Conservation (phyloP, 2,113 vertebrate species). For the Macquaria ambigua region DNA sequence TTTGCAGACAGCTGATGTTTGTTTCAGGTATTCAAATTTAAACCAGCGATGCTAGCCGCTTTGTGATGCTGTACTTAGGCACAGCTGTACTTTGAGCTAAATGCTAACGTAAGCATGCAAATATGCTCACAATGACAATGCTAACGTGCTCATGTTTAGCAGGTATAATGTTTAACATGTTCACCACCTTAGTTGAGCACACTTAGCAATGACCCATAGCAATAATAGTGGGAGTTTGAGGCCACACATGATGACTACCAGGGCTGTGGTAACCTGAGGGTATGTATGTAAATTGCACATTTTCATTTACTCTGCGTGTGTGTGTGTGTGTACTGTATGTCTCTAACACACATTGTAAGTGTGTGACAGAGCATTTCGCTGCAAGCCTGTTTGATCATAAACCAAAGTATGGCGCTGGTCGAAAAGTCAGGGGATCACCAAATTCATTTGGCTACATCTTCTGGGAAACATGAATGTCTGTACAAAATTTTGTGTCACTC, state of each 20-base stretch:
- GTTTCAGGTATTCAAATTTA: too few species aligned
- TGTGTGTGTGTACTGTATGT: too few species aligned
- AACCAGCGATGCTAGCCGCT: neutral
- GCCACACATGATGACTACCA: too few species aligned
- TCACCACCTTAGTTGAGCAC: neutral
- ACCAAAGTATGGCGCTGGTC: neutral
- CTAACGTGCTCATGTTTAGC: neutral
- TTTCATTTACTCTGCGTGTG: too few species aligned
- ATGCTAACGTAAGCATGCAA: neutral
- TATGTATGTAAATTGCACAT: too few species aligned
- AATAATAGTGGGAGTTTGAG: too few species aligned
- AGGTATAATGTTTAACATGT: neutral
- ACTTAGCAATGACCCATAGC: neutral
- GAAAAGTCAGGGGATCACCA: too few species aligned
- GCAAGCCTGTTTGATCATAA: too few species aligned
- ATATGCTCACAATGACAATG: neutral
- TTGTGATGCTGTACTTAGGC: neutral
- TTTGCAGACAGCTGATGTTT: neutral
- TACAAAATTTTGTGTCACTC: too few species aligned
- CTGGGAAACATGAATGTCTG: neutral
- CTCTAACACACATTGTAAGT: too few species aligned
- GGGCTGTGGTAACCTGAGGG: too few species aligned
- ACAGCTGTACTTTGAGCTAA: neutral
- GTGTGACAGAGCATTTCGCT: too few species aligned
- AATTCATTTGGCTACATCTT: neutral